These are phyloP conservation scores for Lepidochrysops patricia DNA, from an alignment of 2,888 invertebrate species.

Conservation along the genomic window DNA sequence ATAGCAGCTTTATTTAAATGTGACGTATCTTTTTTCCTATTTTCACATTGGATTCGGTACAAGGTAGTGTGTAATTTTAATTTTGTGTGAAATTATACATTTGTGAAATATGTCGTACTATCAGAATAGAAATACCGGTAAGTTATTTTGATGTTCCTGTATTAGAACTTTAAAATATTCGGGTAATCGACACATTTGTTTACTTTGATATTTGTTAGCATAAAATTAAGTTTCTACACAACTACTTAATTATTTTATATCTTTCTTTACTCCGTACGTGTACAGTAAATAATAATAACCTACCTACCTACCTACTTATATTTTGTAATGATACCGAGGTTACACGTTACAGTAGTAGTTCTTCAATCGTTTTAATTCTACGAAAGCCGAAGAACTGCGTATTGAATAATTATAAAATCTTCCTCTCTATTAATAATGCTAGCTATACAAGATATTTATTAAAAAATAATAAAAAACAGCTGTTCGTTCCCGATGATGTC, in stretches of 20 bases:
- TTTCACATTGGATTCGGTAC: slow-evolving; percentile 45
- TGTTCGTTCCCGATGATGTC: slow-evolving; percentile 30
- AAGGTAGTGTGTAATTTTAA: slow-evolving; percentile 27
- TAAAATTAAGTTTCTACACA: too few relatives aligned
- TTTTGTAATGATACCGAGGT: too few relatives aligned
- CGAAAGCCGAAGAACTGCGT: too few relatives aligned
- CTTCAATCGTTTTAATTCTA: too few relatives aligned
- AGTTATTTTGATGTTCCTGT: too few relatives aligned
- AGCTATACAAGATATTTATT: background rate
- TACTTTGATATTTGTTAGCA: background rate
- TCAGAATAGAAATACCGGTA: slow-evolving; percentile 45
- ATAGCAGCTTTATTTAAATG: slow-evolving; percentile 63
- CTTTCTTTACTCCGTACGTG: too few relatives aligned
- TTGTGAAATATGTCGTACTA: slow-evolving; percentile 43
- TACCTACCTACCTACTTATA: too few relatives aligned
- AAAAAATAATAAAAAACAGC: slow-evolving; percentile 25
- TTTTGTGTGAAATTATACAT: background rate
- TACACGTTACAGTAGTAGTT: too few relatives aligned
- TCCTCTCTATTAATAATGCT: too few relatives aligned
- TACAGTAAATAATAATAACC: too few relatives aligned
- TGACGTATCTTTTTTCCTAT: slow-evolving; percentile 50
- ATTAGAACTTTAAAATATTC: background rate
- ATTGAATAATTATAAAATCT: too few relatives aligned
- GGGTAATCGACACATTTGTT: background rate
- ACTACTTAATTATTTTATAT: too few relatives aligned